A percentile compares a stretch with the other conserved stretches of the same genome.
phyloP scores from a whole-genome alignment of 92 coral and sea anemone species.

The Epizoanthus scotinus region DNA sequence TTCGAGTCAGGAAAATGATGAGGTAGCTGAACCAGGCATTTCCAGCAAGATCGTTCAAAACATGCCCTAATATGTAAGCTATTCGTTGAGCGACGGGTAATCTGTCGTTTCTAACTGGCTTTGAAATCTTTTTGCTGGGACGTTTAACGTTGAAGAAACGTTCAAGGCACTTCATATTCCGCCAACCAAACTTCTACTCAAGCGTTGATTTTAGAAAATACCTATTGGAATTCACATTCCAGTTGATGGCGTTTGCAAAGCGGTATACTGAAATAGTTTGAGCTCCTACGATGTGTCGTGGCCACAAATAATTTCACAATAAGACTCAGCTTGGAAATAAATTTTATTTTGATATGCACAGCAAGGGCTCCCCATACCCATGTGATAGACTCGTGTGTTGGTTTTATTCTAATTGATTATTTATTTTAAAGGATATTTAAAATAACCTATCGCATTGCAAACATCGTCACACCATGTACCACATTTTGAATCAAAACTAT shows the following conservation, averaged over 20 bases:
- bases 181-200: background rate
- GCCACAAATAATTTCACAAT: background rate
- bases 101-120: background rate
- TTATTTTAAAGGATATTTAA: no score
- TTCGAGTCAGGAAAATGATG: constrained; percentile 63
- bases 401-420: no score
- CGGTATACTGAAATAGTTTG: background rate
- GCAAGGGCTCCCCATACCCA: no score
- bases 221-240: background rate
- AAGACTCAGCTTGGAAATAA: background rate
- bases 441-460: no score
- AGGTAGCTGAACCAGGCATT: constrained; percentile 81
- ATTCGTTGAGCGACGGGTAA: constrained; percentile 50
- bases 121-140: background rate
- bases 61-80: constrained; percentile 65
- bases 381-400: no score
- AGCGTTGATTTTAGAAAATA: background rate
- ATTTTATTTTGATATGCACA: no score
- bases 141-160: background rate
- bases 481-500: no score
- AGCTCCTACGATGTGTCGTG: no score
- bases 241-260: background rate
- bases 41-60: constrained; percentile 73
- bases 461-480: no score
- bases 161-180: background rate